A percentile compares a stretch with the other conserved stretches of the same genome.
These are phyloP conservation scores for Cheirogaleus major DNA, from an alignment of 2,797 vertebrate species.

Conservation along the genomic window DNA sequence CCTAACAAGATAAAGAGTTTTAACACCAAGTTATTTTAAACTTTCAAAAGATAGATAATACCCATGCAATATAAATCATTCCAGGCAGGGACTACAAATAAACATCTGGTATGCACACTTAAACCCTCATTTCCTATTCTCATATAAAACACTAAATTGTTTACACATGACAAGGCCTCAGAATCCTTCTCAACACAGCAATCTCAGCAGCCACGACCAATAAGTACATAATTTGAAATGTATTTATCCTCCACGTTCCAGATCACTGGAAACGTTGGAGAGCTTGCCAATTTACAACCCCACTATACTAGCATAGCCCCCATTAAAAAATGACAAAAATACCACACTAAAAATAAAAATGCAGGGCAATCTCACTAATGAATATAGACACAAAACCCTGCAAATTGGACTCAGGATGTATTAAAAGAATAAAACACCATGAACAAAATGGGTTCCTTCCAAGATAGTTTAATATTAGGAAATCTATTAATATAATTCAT, in stretches of 20 bases:
- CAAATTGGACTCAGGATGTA: slow-evolving; percentile 39
- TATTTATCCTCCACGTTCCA: slow-evolving; percentile 14
- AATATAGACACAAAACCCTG: slow-evolving; percentile 7
- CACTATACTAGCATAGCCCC: background rate
- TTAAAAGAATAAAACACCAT: slow-evolving; percentile 62
- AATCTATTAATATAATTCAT: slow-evolving; percentile 74
- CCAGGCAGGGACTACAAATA: slow-evolving; percentile 52
- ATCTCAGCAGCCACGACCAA: background rate
- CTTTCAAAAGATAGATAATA: slow-evolving; percentile 58
- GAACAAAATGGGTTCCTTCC: slow-evolving; percentile 63
- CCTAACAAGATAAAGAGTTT: slow-evolving; percentile 45
- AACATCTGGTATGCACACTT: slow-evolving; percentile 55
- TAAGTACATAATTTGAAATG: background rate
- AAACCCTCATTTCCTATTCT: slow-evolving; percentile 43
- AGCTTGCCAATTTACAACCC: slow-evolving; percentile 12
- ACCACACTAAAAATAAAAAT: slow-evolving; percentile 47
- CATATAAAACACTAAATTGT: slow-evolving; percentile 58
- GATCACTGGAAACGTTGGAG: slow-evolving; percentile 23
- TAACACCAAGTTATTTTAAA: slow-evolving; percentile 58
- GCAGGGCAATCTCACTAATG: slow-evolving; percentile 33
- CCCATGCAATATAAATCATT: slow-evolving; percentile 29
- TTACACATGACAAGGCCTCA: slow-evolving; percentile 55
- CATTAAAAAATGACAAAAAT: slow-evolving; percentile 4
- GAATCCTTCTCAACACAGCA: slow-evolving; percentile 52
- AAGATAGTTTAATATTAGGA: slow-evolving; percentile 68